Evolutionary conservation across 2,797 vertebrate species (phyloP), one percentile per base, ranked within the genome.

Genomic region (Lates japonicus): DNA sequence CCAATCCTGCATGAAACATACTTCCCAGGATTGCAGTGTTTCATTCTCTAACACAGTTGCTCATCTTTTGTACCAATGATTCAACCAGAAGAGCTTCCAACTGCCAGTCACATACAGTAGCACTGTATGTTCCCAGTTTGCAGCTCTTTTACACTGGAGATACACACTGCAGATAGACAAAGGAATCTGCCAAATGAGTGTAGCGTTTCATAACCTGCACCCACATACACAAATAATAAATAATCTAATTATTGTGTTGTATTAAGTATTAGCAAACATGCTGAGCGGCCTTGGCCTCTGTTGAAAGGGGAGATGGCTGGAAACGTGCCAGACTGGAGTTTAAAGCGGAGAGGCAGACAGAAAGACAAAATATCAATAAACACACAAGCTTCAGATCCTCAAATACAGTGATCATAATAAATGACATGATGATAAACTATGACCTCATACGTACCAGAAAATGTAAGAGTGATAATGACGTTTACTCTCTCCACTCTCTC

Each of bases 401-500:
- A 76, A 46, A 84, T 68, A 14, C 52, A 73, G 51, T 39, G 13
- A 78, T 82, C 39, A 78, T 16, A 68, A 74, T 67, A 55, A 80
- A 66, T 67, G 2, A 44, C n/a, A 49, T 62, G 46, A 74, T 62
- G 51, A 78, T 76, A 79, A 66, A 69, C 54, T 49, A 59, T 59
- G 7, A 19, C 73, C 25, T 73, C 29, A 55, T 62, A n/a, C 44
- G 64, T 48, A 42, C 11, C 3, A 72, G n/a, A 41, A 78, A 33
- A 68, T 69, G 41, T 25, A 42, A 65, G 57, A 65, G 68, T 52
- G 31, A 78, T 75, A 55, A 60, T 44, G 63, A 70, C 74, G 54
- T 83, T 81, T 76, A 33, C 10, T 22, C 44, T 64, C 33, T 29
- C 35, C 62, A 37, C 61, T 67, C 39, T 70, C 39, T 74, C 20